phyloP scores from a whole-genome alignment of 2,888 invertebrate genomes.

The Thereva unica region DNA sequence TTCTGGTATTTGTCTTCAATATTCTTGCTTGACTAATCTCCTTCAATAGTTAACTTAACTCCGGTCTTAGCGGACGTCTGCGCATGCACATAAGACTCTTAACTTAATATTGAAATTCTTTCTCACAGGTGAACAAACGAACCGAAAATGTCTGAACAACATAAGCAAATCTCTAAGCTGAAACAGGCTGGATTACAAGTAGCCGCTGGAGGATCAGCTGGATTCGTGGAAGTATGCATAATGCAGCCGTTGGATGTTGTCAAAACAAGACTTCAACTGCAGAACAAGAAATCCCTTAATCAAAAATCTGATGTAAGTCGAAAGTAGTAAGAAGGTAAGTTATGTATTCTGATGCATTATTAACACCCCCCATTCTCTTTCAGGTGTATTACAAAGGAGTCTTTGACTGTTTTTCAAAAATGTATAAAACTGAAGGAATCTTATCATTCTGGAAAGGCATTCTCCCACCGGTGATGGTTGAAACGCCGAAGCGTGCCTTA shows the following conservation, averaged over 20 bases:
- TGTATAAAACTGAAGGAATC: conserved; percentile 83
- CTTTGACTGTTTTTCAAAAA: conserved; percentile 84
- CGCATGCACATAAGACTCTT: no score
- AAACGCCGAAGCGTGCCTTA: conserved; percentile 92
- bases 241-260: conserved; percentile 96
- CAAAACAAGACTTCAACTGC: conserved; percentile 86
- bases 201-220: conserved; percentile 84
- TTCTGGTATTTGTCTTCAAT: no score
- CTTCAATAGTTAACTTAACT: no score
- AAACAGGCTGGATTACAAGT: conserved; percentile 53
- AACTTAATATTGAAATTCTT: no score
- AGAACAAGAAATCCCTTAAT: conserved; percentile 55
- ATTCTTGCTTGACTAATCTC: no score
- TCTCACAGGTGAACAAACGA: background rate
- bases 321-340: background rate
- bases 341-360: background rate
- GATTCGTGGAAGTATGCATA: conserved; percentile 91
- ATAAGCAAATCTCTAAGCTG: conserved; percentile 47
- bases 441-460: conserved; percentile 92
- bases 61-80: no score
- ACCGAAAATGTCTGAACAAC: conserved; percentile 8
- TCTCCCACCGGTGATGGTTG: conserved; percentile 88
- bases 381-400: conserved; percentile 73
- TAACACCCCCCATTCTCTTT: conserved; percentile 26
- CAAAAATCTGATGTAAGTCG: background rate